These are phyloP conservation scores for Archaeoteleia sp. DNA, from an alignment of 2,888 invertebrate species.

Conservation along the genomic window DNA sequence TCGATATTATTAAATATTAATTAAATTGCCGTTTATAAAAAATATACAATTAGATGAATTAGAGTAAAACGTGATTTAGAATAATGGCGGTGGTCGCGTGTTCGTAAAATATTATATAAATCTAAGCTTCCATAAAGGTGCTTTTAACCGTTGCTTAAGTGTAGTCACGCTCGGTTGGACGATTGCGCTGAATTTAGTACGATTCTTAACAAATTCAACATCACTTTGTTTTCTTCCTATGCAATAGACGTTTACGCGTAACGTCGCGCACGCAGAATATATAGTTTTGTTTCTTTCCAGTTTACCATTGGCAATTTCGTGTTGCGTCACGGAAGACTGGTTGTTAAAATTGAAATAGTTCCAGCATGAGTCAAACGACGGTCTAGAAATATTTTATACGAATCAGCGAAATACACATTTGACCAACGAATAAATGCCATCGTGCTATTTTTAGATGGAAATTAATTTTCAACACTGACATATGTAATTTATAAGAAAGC, in stretches of 20 bases:
- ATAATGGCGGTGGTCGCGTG: not conserved
- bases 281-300: conserved; percentile 16
- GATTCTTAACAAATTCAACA: conserved; percentile 13
- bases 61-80: no score
- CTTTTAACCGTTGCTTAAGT: not conserved
- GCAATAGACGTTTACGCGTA: conserved; percentile 4
- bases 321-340: conserved; percentile 16
- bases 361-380: no score
- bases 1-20: no score
- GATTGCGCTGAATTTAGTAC: conserved; percentile 2
- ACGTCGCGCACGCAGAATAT: conserved; percentile 15
- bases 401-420: no score
- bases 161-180: conserved; percentile 5
- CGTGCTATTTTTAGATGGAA: no score
- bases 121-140: not conserved
- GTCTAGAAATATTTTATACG: no score
- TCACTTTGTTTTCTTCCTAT: conserved; percentile 6
- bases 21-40: no score
- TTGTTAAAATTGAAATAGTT: no score
- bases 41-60: no score
- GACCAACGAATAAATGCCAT: no score
- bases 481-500: no score
- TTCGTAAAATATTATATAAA: not conserved
- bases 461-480: no score
- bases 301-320: conserved; percentile 13